Conservation (phyloP, 1,140 invertebrate genomes). For the Drosophila kikkawai region DNA sequence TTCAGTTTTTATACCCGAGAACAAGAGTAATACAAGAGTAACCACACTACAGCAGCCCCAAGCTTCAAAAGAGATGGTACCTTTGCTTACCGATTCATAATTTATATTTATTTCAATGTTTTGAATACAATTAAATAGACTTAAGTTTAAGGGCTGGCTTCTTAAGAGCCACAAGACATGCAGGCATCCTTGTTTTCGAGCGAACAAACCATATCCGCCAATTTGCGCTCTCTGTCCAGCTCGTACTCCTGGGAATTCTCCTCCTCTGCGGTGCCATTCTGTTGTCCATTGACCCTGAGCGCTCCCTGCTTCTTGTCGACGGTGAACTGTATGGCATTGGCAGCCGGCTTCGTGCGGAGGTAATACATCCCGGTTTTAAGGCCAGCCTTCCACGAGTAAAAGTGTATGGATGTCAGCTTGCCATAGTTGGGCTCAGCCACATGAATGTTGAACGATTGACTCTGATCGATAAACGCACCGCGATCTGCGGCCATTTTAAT, state of each 20-base stretch:
- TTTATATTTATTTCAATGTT: slow-evolving; percentile 33
- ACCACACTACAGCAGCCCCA: too few relatives aligned
- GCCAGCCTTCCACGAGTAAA: slow-evolving; percentile 98
- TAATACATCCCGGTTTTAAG: slow-evolving; percentile 99
- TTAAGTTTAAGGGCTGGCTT: slow-evolving; percentile 49
- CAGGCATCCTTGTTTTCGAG: slow-evolving; percentile 97
- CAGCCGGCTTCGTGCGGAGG: slow-evolving; percentile 97
- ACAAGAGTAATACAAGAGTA: too few relatives aligned
- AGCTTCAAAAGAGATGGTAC: too few relatives aligned
- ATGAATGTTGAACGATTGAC: slow-evolving; percentile 98
- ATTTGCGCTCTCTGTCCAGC: slow-evolving; percentile 87
- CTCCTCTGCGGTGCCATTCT: slow-evolving; percentile 26
- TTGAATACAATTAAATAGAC: slow-evolving; percentile 17
- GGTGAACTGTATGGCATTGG: slow-evolving; percentile 98
- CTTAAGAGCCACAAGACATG: slow-evolving; percentile 89
- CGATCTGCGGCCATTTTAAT: slow-evolving; percentile 99
- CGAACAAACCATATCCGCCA: slow-evolving; percentile 94
- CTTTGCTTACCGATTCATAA: slow-evolving; percentile 3
- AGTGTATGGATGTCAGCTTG: slow-evolving; percentile 99
- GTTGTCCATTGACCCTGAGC: slow-evolving; percentile 24
- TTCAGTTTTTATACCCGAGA: background rate
- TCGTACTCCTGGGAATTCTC: slow-evolving; percentile 33
- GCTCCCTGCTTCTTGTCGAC: slow-evolving; percentile 93
- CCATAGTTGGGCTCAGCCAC: slow-evolving; percentile 97
- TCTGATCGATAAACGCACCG: slow-evolving; percentile 99